Evolutionary conservation across 2,797 vertebrate genomes (phyloP), one percentile per base, ranked within the genome.

Genomic region (Sebastes steindachneri): DNA sequence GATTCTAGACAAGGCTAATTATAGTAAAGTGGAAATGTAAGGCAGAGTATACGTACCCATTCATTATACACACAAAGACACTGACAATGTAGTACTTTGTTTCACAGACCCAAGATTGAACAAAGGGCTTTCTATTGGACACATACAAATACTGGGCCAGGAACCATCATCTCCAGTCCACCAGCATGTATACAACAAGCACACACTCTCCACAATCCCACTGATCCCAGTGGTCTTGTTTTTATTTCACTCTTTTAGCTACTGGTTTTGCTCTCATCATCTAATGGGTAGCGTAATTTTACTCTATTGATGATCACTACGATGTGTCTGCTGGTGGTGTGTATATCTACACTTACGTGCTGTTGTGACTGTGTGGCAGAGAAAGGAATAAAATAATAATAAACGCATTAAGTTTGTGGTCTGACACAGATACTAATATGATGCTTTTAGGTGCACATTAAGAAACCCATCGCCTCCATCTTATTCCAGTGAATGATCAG

Each of bases 101-200:
- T 76, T 77, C 60, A 75, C 55, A 71, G 64, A 82, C 17, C 70
- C 21, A 60, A 72, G 48, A 78, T 15, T 45, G 78, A 88, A 95
- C 91, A 94, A 94, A 89, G 84, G 68, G 45, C 66, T 80, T 78
- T 93, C 82, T 93, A 83, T 88, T 79, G 23, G 68, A 77, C 72
- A 35, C 26, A 83, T 26, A 89, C 31, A 85, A 77, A 79, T 12
- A 78, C 83, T 77, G 91, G 60, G 78, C 89, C 85, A 89, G 90
- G 90, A 90, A 91, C 90, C 90, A 92, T 93, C 89, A 88, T 90
- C 93, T 92, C 93, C 45, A 48, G 45, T 48, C 45, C 84, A 85
- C 55, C 68, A 84, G 69, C 45, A 75, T 71, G 31, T 63, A 45
- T 45, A 70, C 79, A 77, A 82, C 28, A 68, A 76, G 37, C 63